Evolutionary conservation across 2,797 vertebrate species (phyloP).

Genomic region (Phrynocephalus forsythii): DNA sequence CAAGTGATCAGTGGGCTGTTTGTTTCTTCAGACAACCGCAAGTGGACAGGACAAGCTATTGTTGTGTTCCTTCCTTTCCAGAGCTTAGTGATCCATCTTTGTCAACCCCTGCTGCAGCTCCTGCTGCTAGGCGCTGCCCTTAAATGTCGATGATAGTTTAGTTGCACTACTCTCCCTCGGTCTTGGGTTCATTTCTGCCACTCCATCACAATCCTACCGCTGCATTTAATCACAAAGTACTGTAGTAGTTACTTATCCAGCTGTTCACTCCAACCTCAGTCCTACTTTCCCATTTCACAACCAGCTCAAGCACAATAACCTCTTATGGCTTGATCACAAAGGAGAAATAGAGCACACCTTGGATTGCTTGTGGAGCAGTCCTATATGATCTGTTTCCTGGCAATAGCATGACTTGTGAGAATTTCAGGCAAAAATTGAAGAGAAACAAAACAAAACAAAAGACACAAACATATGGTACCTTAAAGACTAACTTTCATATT

Average conservation of each 20-base stretch:
- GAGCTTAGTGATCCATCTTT: constrained; percentile 42
- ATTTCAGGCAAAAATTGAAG: no score
- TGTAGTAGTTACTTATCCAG: not conserved
- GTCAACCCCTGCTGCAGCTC: constrained; percentile 35
- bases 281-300: not conserved
- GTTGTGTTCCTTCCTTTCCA: constrained; percentile 47
- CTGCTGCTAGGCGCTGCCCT: constrained; percentile 37
- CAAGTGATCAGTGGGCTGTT: constrained; percentile 66
- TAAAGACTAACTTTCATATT: no score
- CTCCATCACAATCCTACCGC: constrained; percentile 16
- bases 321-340: not conserved
- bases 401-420: not conserved
- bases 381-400: not conserved
- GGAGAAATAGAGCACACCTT: not conserved
- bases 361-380: not conserved
- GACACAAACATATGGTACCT: no score
- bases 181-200: constrained; percentile 38
- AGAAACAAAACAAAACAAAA: no score
- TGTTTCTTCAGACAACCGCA: constrained; percentile 47
- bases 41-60: constrained; percentile 28
- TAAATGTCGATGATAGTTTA: constrained; percentile 40
- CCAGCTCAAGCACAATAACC: not conserved
- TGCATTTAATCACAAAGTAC: constrained; percentile 21
- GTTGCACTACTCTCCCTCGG: not conserved
- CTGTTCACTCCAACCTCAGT: not conserved